Base-by-base conservation (phyloP, 2,888 invertebrate species). In the Malthinus seriepunctatus region DNA sequence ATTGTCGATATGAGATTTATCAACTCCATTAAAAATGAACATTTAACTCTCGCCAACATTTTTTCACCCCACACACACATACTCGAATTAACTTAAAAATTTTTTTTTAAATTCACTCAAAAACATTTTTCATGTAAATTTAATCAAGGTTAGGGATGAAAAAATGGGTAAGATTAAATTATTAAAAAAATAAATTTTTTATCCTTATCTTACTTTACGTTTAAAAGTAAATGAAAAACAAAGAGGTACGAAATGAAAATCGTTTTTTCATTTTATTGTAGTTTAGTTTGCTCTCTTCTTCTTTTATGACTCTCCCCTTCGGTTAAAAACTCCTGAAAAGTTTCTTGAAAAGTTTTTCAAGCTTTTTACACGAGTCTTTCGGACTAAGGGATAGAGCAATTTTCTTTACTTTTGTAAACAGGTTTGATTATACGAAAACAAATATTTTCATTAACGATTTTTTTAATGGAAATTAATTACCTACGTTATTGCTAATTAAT, bases 241-340 rank as follows among this genome's bases (percentile, higher is more conserved):
- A 63, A 67, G 65, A 67, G 53, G 62, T 45, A 58, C 23, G 63
- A 66, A 63, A 52, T 67, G 64, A 67, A 69, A 70, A 69, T 69
- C 69, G 72, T 69, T 69, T 74, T 73, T 71, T 70, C 70, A 65
- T 73, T 73, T 73, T 74, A 73, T 73, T 73, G 71, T 71, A 66
- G 64, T 61, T 63, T 60, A 69, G 65, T 68, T 69, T 67, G 64
- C 69, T 68, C 66, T 23, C 23, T 23, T 23, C 23, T 71, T 71
- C 71, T 74, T 76, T 75, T 74, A 73, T 69, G 73, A 72, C 69
- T 71, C 71, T 73, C 71, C 67, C n/a, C 64, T 63, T 63, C 63
- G 62, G 63, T 62, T 23, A 23, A 63, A 64, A 69, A 71, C 69
- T 71, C 64, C 55, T 63, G 70, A 67, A 66, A 69, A 71, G 65